Base-by-base conservation (phyloP, 37 sponge, comb jelly and placozoan genomes). In the Bolinopsis microptera region DNA sequence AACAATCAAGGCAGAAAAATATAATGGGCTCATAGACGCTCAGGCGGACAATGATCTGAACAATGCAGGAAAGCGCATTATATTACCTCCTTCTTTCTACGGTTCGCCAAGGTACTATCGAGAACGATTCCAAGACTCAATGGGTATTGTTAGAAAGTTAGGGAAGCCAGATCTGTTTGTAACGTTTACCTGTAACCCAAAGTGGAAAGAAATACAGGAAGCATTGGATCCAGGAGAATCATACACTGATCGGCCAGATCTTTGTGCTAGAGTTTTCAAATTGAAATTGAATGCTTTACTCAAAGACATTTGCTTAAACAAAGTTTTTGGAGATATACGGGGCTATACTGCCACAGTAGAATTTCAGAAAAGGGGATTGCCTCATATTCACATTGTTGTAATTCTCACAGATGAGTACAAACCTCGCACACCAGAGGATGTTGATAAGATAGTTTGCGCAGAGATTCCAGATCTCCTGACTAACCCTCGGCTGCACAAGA, bases 351-450 rank as follows among this genome's bases (percentile, higher is more conserved):
- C 61, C 13, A 39, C 27, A n/a, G 31, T 86, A 24, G 90, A 86
- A 26, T 86, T 40, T 39, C 90, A 86, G 31, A 86, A 86, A 26
- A 39, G 90, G 61, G 90, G 67, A 23, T 61, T 86, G 0, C 90
- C 90, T 2, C 90, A 86, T 39, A 27, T 39, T 2, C 90, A 86
- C 30, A 93, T 37, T n/a, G 38, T 93, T 69, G 0, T 93, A 21
- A 70, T 24, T 2, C 74, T 72, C 0, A 0, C 23, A 69, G 16
- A 68, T 24, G 34, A 34, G 26, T 28, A 39, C 18, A 40, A 38
- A 8, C 68, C 92, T 3, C 28, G 3, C 18, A 93, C 74, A 69
- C 90, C 90, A 16, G 90, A 86, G 30, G 3, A 26, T 1, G 70
- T 93, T 16, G 90, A 86, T 61, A 86, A 2, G 18, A 26, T 86